Conservation (phyloP, 2,888 invertebrate species). For the Ligdia adustata region DNA sequence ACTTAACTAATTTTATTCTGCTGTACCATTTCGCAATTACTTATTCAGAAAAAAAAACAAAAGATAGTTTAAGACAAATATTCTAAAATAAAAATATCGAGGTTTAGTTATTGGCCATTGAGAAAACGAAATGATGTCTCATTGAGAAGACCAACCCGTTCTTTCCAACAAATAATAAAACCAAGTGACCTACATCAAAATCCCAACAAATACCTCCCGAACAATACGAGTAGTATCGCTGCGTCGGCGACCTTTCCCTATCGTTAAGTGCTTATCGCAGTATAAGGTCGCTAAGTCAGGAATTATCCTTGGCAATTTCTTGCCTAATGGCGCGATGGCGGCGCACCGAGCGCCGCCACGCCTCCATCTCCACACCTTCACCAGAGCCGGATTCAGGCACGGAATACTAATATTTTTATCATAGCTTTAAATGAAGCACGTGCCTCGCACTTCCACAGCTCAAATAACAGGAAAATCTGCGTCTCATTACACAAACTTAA, state of each 20-base stretch:
- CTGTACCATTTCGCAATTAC: too few species aligned
- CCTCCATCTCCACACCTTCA: slow-evolving; percentile 38
- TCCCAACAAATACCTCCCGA: slow-evolving; percentile 24
- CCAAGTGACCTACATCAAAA: slow-evolving; percentile 22
- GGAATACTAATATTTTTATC: slow-evolving; percentile 36
- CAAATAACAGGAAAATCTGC: neutral
- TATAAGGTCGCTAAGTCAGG: slow-evolving; percentile 39
- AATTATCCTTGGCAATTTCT: slow-evolving; percentile 47
- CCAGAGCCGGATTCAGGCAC: slow-evolving; percentile 41
- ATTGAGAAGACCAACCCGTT: slow-evolving; percentile 9
- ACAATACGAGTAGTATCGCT: slow-evolving; percentile 32
- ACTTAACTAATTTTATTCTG: too few species aligned
- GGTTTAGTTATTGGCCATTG: too few species aligned
- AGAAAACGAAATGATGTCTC: too few species aligned
- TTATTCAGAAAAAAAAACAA: too few species aligned
- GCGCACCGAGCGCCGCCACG: slow-evolving; percentile 29
- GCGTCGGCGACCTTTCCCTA: slow-evolving; percentile 31
- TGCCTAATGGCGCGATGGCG: slow-evolving; percentile 41
- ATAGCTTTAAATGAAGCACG: slow-evolving; percentile 7
- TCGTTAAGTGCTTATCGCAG: slow-evolving; percentile 28
- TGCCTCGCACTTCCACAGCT: slow-evolving; percentile 1
- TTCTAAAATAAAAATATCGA: too few species aligned
- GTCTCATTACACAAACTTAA: neutral
- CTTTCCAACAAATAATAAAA: slow-evolving; percentile 12
- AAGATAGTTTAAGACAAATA: too few species aligned